Conservation (phyloP, 2,113 vertebrate species). For the Planiliza haematocheilus region DNA sequence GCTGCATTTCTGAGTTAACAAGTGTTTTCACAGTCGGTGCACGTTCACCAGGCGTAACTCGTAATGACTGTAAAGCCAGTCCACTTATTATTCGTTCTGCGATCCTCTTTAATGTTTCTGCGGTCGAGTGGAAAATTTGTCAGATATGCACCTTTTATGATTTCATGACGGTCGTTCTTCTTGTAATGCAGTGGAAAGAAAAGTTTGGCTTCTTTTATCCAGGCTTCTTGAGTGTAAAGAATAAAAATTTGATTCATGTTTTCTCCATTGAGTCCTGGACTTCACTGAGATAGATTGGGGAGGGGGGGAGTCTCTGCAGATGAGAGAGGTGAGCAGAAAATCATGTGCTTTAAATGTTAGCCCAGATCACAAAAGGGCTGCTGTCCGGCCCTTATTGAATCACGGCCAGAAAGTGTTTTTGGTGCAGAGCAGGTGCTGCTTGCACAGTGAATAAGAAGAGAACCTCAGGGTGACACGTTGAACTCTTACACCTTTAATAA, state of each 20-base stretch:
- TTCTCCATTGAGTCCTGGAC: conserved; percentile 38
- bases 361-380: conserved; percentile 29
- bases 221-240: conserved; percentile 31
- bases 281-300: conserved; percentile 44
- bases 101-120: conserved; percentile 48
- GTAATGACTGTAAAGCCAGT: conserved; percentile 2
- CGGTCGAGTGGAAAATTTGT: conserved; percentile 32
- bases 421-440: conserved; percentile 40
- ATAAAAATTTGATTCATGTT: conserved; percentile 60
- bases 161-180: conserved; percentile 19
- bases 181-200: neutral
- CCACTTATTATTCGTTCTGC: conserved; percentile 6
- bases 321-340: conserved; percentile 30
- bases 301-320: conserved; percentile 28
- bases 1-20: conserved; percentile 35
- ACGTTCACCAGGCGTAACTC: conserved; percentile 22
- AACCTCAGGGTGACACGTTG: neutral
- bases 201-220: no score
- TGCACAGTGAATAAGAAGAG: neutral
- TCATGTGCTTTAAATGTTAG: conserved; percentile 60
- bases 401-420: conserved; percentile 43
- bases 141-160: conserved; percentile 54
- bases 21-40: conserved; percentile 38
- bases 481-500: conserved; percentile 14
- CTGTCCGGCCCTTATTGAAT: conserved; percentile 50